Evolutionary conservation across 2,113 vertebrate species (phyloP).

Genomic region (Alosa alosa): DNA sequence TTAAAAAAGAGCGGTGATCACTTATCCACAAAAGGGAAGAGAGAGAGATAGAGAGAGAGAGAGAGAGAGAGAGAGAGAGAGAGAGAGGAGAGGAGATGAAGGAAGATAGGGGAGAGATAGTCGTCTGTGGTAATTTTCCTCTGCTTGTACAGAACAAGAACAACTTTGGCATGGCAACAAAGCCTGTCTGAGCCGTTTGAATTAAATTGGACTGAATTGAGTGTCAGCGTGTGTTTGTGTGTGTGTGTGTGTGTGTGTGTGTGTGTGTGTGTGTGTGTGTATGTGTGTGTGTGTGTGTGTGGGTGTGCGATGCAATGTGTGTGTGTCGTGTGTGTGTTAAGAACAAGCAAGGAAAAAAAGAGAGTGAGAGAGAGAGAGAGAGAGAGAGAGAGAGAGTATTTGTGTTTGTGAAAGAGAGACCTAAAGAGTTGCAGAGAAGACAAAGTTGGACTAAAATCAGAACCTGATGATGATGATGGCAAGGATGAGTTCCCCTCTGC

Average conservation of each 20-base stretch:
- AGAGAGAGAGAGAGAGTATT: constrained; percentile 19
- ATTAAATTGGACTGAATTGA: not conserved
- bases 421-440: constrained; percentile 10
- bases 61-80: no score
- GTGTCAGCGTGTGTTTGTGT: no score
- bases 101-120: not conserved
- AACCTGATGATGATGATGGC: not conserved
- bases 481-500: not conserved
- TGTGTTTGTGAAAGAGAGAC: constrained; percentile 10
- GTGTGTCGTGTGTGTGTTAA: not conserved
- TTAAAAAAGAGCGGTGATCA: not conserved
- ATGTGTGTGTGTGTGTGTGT: not conserved
- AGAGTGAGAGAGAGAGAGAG: constrained; percentile 17
- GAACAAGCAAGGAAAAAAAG: constrained; percentile 24
- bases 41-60: no score
- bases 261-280: not conserved
- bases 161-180: constrained; percentile 4
- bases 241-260: not conserved
- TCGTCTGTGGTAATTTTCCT: not conserved
- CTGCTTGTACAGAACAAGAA: not conserved
- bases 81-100: not conserved
- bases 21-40: no score
- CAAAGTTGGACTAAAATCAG: not conserved
- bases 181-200: constrained; percentile 4
- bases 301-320: not conserved